Evolutionary conservation across 1,140 invertebrate genomes (phyloP), one percentile per base, ranked within the genome.

Genomic region (Pentalonia nigronervosa): DNA sequence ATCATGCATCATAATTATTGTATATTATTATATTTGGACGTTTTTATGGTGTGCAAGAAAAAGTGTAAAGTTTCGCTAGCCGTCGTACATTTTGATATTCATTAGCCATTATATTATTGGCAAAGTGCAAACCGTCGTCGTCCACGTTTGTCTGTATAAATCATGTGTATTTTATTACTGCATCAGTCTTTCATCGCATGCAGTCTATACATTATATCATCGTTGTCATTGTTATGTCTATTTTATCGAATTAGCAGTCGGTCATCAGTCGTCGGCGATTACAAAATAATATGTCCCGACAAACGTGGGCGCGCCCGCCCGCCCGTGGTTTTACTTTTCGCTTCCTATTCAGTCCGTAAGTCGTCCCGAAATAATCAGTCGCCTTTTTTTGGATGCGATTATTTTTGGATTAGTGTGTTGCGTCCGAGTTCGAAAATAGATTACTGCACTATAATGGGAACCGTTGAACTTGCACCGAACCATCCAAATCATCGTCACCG

Each of bases 401-500:
- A 90, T 90, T 90, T 60, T 90, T 90, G 88, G 88, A 90, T 90
- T 56, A 90, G 34, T 14, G 50, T 53, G 60, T 76, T 25, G 48
- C 21, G 50, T 34, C 21, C 34, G 88, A 90, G 88, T 90, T 90
- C 88, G 88, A 90, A 56, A 90, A 90, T 90, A 90, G 88, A 90
- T 76, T 89, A 41, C 47, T 88, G 21, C 36, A 36, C 83, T 84
- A 41, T 8, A 84, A 21, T 8, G 34, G 41, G 83, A 84, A 84
- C 83, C 20, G 83, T 6, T 41, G 25, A 84, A 87, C 84, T 30
- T 30, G 45, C 30, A 45, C 20, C 45, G 41, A 41, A 83, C 4
- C 23, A 86, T 86, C 23, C 11, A 48, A 90, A 45, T 34, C 23
- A 36, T 25, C 47, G 88, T 3, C 89, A 90, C 4, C 30, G n/a